Conservation (phyloP, 2,797 vertebrate species). For the Labroides dimidiatus region DNA sequence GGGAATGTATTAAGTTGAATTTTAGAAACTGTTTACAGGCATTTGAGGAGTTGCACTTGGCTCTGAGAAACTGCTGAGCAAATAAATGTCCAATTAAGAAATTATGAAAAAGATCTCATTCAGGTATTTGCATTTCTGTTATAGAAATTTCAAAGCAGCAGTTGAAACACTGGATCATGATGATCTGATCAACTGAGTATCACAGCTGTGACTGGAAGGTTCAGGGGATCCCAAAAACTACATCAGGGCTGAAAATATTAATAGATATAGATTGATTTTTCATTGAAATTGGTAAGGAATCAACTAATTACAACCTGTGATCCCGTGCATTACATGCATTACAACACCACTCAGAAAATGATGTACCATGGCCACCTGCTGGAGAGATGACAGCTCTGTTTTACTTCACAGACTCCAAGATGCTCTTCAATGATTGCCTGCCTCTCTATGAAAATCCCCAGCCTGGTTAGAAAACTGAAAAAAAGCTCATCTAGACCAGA, state of each 20-base stretch:
- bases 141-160: too few relatives aligned
- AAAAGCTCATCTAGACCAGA: too few relatives aligned
- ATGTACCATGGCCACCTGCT: conserved; percentile 12
- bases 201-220: background rate
- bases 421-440: background rate
- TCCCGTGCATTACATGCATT: conserved; percentile 5
- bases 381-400: conserved; percentile 8
- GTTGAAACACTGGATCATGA: background rate
- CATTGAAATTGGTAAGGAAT: background rate
- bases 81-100: too few relatives aligned
- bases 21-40: too few relatives aligned
- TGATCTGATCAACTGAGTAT: background rate
- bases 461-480: conserved; percentile 4
- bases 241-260: too few relatives aligned
- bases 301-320: background rate
- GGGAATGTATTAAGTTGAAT: too few relatives aligned
- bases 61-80: too few relatives aligned
- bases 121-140: too few relatives aligned
- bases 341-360: conserved; percentile 1
- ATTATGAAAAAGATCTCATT: background rate
- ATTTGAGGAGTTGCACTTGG: too few relatives aligned
- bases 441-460: conserved; percentile 13
- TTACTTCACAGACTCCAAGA: conserved; percentile 8
- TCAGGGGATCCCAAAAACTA: too few relatives aligned
- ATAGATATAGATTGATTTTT: background rate